phyloP scores from a whole-genome alignment of 2,797 vertebrate genomes.

The Micromesistius poutassou region DNA sequence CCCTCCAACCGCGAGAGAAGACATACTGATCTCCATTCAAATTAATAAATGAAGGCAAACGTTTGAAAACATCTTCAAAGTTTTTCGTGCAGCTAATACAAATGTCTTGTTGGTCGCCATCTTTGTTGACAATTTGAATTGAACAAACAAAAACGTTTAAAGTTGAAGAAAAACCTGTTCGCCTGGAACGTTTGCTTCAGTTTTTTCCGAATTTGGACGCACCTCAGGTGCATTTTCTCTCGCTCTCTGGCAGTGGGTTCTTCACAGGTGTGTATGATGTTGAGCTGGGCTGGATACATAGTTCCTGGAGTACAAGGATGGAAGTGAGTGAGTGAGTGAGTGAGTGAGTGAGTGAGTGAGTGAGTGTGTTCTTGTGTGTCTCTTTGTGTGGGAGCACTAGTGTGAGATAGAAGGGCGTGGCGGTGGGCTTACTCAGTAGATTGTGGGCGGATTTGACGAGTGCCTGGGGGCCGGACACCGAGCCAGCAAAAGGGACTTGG shows the following conservation, averaged over 20 bases:
- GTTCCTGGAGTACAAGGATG: neutral
- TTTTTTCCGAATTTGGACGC: no score
- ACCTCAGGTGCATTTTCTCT: no score
- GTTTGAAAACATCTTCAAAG: no score
- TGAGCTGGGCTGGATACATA: no score
- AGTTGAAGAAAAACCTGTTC: no score
- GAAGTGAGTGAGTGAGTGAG: neutral
- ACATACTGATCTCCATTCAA: neutral
- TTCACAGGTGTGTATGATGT: neutral
- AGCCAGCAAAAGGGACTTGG: slow-evolving; percentile 59
- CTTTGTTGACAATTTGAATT: no score
- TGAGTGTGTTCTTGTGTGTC: slow-evolving; percentile 21
- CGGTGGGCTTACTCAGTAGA: slow-evolving; percentile 64
- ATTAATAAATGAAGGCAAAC: no score
- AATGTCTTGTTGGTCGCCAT: no score
- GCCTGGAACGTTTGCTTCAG: no score
- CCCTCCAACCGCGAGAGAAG: neutral
- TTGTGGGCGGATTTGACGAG: slow-evolving; percentile 46
- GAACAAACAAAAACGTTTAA: no score
- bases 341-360: neutral
- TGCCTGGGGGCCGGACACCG: slow-evolving; percentile 45
- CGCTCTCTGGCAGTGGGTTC: neutral
- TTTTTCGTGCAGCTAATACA: no score
- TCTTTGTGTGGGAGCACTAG: slow-evolving; percentile 9
- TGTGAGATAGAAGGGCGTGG: slow-evolving; percentile 36